Conservation (phyloP, 2,797 vertebrate species). For the Sciurus carolinensis region DNA sequence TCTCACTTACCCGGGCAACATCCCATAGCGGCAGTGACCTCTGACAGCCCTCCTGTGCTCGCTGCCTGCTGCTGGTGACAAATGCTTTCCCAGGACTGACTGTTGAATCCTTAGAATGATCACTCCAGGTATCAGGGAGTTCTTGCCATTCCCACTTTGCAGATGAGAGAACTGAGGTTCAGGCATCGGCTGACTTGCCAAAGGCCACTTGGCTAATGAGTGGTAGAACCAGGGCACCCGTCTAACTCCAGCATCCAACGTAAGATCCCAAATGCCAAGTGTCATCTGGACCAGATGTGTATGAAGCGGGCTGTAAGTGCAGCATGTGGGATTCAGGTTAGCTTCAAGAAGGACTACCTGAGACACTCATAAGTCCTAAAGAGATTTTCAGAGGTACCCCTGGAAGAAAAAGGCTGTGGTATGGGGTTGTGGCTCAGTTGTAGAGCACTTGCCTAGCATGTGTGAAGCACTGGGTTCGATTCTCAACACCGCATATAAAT, state of each 20-base stretch:
- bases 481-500: no score
- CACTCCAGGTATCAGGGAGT: rapidly evolving
- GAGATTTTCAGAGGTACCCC: neutral
- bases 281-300: neutral
- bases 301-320: no score
- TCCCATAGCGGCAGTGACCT: rapidly evolving
- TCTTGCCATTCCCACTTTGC: neutral
- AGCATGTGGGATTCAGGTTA: neutral
- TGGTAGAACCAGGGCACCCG: no score
- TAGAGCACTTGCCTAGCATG: no score
- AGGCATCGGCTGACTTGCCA: no score
- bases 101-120: rapidly evolving
- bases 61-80: neutral
- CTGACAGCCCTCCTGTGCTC: rapidly evolving
- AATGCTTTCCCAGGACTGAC: rapidly evolving
- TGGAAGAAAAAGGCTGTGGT: neutral
- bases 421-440: no score
- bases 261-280: neutral
- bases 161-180: neutral
- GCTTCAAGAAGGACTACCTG: neutral
- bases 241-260: no score
- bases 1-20: neutral
- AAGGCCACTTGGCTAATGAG: neutral
- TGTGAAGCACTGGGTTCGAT: no score
- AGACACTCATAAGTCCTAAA: neutral